phyloP scores from a whole-genome alignment of 2,888 invertebrate species.

The Dinocampus coccinellae region DNA sequence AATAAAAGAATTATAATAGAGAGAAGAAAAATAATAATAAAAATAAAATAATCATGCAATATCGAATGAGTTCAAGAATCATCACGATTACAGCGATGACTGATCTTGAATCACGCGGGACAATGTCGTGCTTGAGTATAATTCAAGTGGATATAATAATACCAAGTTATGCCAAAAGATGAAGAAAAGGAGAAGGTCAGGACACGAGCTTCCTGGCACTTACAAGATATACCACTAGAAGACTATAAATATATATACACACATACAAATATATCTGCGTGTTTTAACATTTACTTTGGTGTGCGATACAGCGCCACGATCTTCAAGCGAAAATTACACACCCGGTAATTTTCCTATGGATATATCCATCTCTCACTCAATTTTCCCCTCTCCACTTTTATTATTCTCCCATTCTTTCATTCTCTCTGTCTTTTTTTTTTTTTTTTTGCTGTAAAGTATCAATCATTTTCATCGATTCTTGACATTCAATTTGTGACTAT shows the following conservation, averaged over 20 bases:
- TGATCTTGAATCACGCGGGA: slow-evolving; percentile 21
- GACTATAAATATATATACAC: slow-evolving; percentile 5
- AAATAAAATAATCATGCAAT: not conserved
- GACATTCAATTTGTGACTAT: slow-evolving; percentile 41
- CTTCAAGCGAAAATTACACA: slow-evolving; percentile 15
- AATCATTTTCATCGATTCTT: slow-evolving; percentile 35
- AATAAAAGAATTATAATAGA: too few relatives aligned
- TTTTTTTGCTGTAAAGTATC: slow-evolving; percentile 35
- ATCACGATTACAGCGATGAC: slow-evolving; percentile 12
- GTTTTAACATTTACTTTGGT: slow-evolving; percentile 23
- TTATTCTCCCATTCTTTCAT: too few relatives aligned
- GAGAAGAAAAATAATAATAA: not conserved
- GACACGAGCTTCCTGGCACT: slow-evolving; percentile 46
- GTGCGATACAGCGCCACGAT: slow-evolving; percentile 39
- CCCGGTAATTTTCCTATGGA: slow-evolving; percentile 27
- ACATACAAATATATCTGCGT: slow-evolving; percentile 23
- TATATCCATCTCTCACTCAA: slow-evolving; percentile 6
- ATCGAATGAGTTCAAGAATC: slow-evolving; percentile 17
- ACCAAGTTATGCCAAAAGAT: not conserved
- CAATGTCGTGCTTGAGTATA: slow-evolving; percentile 28
- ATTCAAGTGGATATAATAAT: slow-evolving; percentile 25
- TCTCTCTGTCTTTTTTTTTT: too few relatives aligned
- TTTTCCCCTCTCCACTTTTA: too few relatives aligned
- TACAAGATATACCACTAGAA: too few relatives aligned
- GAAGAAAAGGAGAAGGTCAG: slow-evolving; percentile 6